Base-by-base conservation (phyloP, 2,113 vertebrate genomes). In the Indicator indicator region DNA sequence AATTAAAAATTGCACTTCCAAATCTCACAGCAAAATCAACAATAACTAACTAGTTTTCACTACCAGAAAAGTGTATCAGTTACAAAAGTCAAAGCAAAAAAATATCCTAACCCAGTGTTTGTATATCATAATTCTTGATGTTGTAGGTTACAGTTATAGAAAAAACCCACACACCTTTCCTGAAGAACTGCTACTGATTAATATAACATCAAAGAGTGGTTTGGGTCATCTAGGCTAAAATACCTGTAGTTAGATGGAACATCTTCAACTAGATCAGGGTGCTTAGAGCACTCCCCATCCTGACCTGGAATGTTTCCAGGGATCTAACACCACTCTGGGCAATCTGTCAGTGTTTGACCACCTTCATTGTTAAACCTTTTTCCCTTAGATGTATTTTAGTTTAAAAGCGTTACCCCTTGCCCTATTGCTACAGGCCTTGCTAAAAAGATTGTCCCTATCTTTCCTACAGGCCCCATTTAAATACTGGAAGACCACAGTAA, bases 231-330 rank as follows among this genome's bases (percentile, higher is more conserved):
- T 33, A 63, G 19, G 26, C 12, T 10, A 69, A 20, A 3, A 3
- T 6, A 20, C 18, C 20, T 12, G 6, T 44, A 23, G 5, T 32
- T 3, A 36, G 33, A 24, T 23, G 24, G 6, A 30, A 48, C 38
- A 68, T 21, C 46, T 62, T 38, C n/a, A 54, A 20, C 27, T 12
- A 67, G 10, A 73, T 15, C 21, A 62, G 55, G 16, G 30, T 68
- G n/a, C 24, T 33, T 18, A 62, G 3, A 85, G 36, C 27, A 36
- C 30, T 1, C 0, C 46, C n/a, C 32, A 69, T 9, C 56, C 7
- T 36, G 16, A 19, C 56, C 20, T 16, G 4, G 16, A 85, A 40
- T 20, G 12, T 28, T 72, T 54, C 44, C 36, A 73, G 60, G 27
- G 23, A 55, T 32, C 55, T 30, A 36, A 40, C 13, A 55, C 13